Conservation (phyloP, 2,797 vertebrate genomes). For the Toxotes lorentzi region DNA sequence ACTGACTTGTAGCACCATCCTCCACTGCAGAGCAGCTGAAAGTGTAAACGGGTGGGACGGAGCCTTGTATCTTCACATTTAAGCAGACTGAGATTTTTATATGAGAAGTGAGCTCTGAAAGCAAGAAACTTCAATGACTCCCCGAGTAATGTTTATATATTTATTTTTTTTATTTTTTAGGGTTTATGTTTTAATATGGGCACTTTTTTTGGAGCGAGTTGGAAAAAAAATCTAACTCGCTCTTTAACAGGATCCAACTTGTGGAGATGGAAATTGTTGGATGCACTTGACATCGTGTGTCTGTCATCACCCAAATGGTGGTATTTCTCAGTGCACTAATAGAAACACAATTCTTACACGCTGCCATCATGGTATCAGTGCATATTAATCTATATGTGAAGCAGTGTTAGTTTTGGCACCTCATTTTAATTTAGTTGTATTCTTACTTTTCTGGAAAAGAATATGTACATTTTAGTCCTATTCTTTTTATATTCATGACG, state of each 20-base stretch:
- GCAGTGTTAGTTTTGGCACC: background rate
- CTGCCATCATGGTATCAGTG: background rate
- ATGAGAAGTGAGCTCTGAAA: background rate
- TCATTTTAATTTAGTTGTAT: background rate
- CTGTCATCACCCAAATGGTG: background rate
- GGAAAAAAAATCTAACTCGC: background rate
- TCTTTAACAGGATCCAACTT: background rate
- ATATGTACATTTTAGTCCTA: background rate
- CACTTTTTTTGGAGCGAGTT: background rate
- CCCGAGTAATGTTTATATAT: background rate
- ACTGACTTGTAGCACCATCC: slow-evolving; percentile 25
- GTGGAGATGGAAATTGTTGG: background rate
- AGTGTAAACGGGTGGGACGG: slow-evolving; percentile 5
- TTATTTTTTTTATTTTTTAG: too few relatives aligned
- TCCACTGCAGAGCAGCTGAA: slow-evolving; percentile 28
- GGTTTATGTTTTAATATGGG: background rate
- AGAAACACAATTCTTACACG: too few relatives aligned
- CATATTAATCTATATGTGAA: background rate
- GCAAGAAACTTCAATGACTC: background rate
- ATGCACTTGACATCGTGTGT: background rate
- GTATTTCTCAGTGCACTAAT: too few relatives aligned
- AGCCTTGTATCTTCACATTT: background rate
- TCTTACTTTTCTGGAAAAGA: background rate
- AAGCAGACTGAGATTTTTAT: slow-evolving; percentile 7
- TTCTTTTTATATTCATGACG: background rate